A percentile compares a stretch with the other conserved stretches of the same genome.
Evolutionary conservation across 2,888 invertebrate genomes (phyloP).

Genomic region (Phortica okadai): DNA sequence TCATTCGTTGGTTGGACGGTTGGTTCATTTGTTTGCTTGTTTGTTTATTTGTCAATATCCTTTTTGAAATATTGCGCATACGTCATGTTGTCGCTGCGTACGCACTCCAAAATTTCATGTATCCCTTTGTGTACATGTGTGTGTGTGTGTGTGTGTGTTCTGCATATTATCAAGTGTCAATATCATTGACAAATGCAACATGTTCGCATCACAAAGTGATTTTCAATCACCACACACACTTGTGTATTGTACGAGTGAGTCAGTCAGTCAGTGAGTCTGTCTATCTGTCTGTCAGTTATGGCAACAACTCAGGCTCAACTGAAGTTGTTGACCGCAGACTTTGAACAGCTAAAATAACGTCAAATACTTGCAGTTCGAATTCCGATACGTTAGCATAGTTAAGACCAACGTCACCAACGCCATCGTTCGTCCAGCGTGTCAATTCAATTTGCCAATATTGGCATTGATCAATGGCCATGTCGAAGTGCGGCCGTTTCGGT

Average conservation of each 20-base stretch:
- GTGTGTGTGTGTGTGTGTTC: constrained; percentile 19
- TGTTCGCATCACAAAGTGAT: constrained; percentile 24
- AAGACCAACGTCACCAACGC: constrained; percentile 33
- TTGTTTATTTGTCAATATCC: neutral
- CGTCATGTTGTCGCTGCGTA: neutral
- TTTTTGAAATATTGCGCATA: constrained; percentile 29
- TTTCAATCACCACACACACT: neutral
- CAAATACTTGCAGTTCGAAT: constrained; percentile 47
- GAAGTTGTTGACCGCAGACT: constrained; percentile 60
- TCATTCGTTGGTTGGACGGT: too few relatives aligned
- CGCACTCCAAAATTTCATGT: neutral
- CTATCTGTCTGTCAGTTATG: constrained; percentile 38
- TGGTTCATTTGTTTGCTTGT: neutral
- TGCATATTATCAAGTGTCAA: constrained; percentile 45
- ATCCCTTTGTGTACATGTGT: neutral
- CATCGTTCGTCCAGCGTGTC: constrained; percentile 29
- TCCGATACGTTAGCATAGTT: neutral
- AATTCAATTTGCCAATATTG: constrained; percentile 56
- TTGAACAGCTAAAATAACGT: constrained; percentile 68
- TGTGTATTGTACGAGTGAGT: neutral
- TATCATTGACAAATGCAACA: constrained; percentile 42
- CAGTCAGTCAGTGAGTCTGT: constrained; percentile 9
- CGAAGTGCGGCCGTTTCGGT: neutral
- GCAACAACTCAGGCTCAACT: neutral
- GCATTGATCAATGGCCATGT: constrained; percentile 44